These are phyloP conservation scores for Enteromius thamalakanensis DNA, from an alignment of 2,797 vertebrate species.

Conservation along the genomic window DNA sequence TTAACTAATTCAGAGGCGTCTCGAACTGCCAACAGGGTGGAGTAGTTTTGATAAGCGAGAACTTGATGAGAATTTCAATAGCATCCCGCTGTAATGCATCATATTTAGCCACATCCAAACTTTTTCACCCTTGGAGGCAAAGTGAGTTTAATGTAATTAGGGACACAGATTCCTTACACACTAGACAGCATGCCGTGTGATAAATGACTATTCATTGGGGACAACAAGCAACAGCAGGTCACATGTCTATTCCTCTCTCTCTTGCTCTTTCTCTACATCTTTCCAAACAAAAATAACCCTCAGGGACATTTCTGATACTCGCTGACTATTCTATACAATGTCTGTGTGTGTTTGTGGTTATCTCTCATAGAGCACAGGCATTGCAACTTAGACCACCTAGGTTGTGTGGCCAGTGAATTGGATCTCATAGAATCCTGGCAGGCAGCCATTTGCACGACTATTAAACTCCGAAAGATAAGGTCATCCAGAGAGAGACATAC, in stretches of 20 bases:
- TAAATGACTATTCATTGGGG: slow-evolving; percentile 46
- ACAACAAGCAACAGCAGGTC: slow-evolving; percentile 50
- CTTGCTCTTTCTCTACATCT: not conserved
- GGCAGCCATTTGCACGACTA: slow-evolving; percentile 51
- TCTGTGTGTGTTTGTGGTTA: slow-evolving; percentile 32
- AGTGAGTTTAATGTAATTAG: slow-evolving; percentile 52
- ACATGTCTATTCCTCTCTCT: slow-evolving; percentile 29
- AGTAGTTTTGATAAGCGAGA: slow-evolving; percentile 28
- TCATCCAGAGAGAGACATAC: slow-evolving; percentile 39
- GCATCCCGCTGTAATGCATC: slow-evolving; percentile 32
- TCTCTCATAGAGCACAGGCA: slow-evolving; percentile 21
- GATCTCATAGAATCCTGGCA: slow-evolving; percentile 42
- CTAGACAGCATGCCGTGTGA: slow-evolving; percentile 39
- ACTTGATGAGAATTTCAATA: slow-evolving; percentile 36
- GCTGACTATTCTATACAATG: slow-evolving; percentile 35
- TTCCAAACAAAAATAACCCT: slow-evolving; percentile 42
- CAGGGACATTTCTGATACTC: slow-evolving; percentile 42
- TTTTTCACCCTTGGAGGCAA: slow-evolving; percentile 28
- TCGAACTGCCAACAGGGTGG: slow-evolving; percentile 40
- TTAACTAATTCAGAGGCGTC: slow-evolving; percentile 19
- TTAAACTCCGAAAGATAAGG: slow-evolving; percentile 55
- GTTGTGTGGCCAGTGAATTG: slow-evolving; percentile 23
- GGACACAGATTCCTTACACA: slow-evolving; percentile 35
- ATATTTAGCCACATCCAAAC: slow-evolving; percentile 34
- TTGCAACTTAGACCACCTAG: slow-evolving; percentile 58